Evolutionary conservation across 2,888 invertebrate species (phyloP).

Genomic region (Lithophane socia): DNA sequence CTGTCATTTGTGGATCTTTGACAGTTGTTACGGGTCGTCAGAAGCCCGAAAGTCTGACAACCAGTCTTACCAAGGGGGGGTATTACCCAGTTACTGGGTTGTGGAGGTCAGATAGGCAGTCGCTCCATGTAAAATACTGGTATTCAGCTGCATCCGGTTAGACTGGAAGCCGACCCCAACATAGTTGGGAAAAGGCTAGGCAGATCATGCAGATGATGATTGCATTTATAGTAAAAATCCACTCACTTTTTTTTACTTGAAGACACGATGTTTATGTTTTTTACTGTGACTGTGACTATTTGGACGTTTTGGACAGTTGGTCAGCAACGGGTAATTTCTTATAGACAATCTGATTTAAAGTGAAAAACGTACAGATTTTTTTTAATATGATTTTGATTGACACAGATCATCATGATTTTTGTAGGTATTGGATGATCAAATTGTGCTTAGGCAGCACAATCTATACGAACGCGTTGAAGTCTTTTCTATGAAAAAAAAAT

Average conservation of each 20-base stretch:
- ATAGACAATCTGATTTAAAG: background rate
- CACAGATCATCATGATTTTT: background rate
- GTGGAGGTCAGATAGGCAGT: too few relatives aligned
- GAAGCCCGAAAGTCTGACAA: too few relatives aligned
- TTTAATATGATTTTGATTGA: background rate
- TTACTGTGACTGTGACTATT: background rate
- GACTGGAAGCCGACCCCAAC: too few relatives aligned
- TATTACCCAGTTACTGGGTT: too few relatives aligned
- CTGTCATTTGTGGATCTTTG: too few relatives aligned
- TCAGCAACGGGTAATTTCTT: background rate
- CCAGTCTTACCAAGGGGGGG: too few relatives aligned
- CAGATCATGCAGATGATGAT: too few relatives aligned
- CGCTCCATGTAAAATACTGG: too few relatives aligned
- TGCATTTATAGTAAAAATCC: background rate
- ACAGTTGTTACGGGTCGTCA: too few relatives aligned
- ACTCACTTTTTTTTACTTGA: background rate
- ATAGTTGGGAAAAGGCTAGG: too few relatives aligned
- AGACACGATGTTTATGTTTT: background rate
- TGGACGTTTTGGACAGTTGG: too few relatives aligned
- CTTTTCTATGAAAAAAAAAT: conserved; percentile 61
- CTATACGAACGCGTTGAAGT: conserved; percentile 67
- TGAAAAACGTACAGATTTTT: background rate
- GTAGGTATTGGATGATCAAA: background rate
- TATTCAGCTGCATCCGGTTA: too few relatives aligned
- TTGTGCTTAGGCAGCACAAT: conserved; percentile 9